phyloP scores from a whole-genome alignment of 2,113 vertebrate genomes.

The Cyphomyrus discorhynchus region DNA sequence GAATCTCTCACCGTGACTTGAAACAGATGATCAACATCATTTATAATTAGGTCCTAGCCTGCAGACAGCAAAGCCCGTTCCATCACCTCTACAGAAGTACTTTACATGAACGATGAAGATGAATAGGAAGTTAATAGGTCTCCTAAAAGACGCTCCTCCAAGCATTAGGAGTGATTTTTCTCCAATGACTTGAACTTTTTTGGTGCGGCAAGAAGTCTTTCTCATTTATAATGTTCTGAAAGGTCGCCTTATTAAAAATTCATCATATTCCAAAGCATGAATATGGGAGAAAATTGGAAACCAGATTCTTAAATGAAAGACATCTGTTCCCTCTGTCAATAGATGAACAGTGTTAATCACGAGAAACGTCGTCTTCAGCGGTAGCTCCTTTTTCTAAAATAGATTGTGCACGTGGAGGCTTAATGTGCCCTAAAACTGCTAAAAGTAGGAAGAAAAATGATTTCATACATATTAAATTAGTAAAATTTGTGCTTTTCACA shows the following conservation, averaged over 20 bases:
- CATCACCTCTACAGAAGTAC: constrained; percentile 23
- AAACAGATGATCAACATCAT: not conserved
- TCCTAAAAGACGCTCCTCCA: not conserved
- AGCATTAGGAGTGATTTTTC: constrained; percentile 23
- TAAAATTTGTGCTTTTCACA: not conserved
- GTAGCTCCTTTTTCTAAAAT: constrained; percentile 6
- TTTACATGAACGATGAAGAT: constrained; percentile 27
- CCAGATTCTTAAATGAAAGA: constrained; percentile 21
- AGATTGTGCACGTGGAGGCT: not conserved
- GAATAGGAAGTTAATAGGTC: constrained; percentile 28
- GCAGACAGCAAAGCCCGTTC: constrained; percentile 14
- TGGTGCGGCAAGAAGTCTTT: constrained; percentile 12
- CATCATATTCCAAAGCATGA: constrained; percentile 20
- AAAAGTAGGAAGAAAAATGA: not conserved
- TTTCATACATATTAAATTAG: not conserved
- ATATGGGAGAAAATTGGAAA: constrained; percentile 21
- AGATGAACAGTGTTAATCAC: constrained; percentile 21
- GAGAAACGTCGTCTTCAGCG: constrained; percentile 8
- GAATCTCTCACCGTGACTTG: not conserved
- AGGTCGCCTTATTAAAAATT: constrained; percentile 29
- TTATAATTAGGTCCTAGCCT: constrained; percentile 3
- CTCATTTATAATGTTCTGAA: constrained; percentile 25
- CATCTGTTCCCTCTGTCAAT: constrained; percentile 21
- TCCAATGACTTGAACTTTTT: constrained; percentile 23
- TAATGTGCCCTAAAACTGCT: not conserved